Conservation (phyloP, 2,113 vertebrate species). For the Dromaius novaehollandiae region DNA sequence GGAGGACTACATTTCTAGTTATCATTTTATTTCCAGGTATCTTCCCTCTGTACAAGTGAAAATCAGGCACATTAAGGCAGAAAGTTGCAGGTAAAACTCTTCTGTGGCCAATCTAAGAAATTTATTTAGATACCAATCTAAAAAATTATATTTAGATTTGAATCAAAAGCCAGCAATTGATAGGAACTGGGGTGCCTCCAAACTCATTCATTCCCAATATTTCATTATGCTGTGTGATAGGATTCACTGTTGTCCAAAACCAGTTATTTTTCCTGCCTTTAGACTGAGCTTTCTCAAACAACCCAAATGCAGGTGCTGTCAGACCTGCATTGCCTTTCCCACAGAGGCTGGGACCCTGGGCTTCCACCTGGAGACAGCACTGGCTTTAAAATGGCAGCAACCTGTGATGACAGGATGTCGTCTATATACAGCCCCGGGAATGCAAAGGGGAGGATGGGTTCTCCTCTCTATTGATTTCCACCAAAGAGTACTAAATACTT, state of each 20-base stretch:
- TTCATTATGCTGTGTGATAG: not conserved
- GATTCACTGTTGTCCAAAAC: not conserved
- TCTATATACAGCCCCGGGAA: not conserved
- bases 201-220: not conserved
- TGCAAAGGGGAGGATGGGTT: not conserved
- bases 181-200: not conserved
- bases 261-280: not conserved
- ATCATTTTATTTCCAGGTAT: not conserved
- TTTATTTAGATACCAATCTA: not conserved
- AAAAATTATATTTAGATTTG: no score
- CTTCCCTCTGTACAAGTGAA: not conserved
- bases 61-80: not conserved
- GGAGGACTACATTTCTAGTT: not conserved
- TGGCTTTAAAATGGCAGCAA: not conserved
- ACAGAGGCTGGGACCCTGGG: accelerated
- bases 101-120: not conserved
- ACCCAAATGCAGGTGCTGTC: not conserved
- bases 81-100: not conserved
- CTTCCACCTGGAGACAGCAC: not conserved
- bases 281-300: not conserved
- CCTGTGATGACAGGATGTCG: not conserved
- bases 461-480: not conserved
- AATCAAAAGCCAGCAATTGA: not conserved
- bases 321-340: not conserved
- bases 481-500: not conserved